Evolutionary conservation across 2,113 vertebrate genomes (phyloP).

Genomic region (Mugil cephalus): DNA sequence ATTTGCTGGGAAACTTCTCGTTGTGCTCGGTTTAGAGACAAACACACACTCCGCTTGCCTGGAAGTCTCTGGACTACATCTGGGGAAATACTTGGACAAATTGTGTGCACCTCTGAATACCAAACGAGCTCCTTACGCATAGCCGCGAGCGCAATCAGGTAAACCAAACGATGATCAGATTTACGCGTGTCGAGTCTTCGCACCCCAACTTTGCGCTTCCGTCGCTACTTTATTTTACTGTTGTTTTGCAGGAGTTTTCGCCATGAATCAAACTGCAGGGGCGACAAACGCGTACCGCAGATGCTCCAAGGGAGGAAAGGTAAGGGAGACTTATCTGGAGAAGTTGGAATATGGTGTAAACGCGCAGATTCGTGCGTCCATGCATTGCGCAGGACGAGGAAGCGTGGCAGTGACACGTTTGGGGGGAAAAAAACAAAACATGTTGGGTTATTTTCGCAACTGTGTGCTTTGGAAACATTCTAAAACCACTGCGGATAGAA

Average conservation of each 20-base stretch:
- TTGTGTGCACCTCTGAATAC: not conserved
- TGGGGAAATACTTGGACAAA: not conserved
- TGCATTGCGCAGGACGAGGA: not conserved
- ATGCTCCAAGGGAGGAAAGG: conserved; percentile 85
- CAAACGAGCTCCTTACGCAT: not conserved
- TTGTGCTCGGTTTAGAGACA: conserved; percentile 8
- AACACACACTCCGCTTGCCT: conserved; percentile 1
- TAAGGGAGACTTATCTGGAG: conserved; percentile 53
- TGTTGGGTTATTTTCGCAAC: not conserved
- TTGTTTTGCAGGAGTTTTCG: conserved; percentile 49
- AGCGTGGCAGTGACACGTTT: not conserved
- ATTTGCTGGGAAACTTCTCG: conserved; percentile 31
- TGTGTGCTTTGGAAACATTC: conserved; percentile 29
- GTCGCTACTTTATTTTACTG: not conserved
- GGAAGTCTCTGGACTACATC: conserved; percentile 32
- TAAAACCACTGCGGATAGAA: not conserved
- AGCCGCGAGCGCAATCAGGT: conserved; percentile 27
- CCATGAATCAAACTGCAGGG: conserved; percentile 87
- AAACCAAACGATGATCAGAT: not conserved
- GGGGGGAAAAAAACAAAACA: too few relatives aligned
- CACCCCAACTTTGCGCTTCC: conserved; percentile 18
- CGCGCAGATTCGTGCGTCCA: not conserved
- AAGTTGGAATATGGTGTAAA: not conserved
- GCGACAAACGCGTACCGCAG: conserved; percentile 81
- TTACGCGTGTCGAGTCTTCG: fast-evolving